Base-by-base conservation (phyloP, 2,113 vertebrate genomes). In the Hemichromis elongatus region DNA sequence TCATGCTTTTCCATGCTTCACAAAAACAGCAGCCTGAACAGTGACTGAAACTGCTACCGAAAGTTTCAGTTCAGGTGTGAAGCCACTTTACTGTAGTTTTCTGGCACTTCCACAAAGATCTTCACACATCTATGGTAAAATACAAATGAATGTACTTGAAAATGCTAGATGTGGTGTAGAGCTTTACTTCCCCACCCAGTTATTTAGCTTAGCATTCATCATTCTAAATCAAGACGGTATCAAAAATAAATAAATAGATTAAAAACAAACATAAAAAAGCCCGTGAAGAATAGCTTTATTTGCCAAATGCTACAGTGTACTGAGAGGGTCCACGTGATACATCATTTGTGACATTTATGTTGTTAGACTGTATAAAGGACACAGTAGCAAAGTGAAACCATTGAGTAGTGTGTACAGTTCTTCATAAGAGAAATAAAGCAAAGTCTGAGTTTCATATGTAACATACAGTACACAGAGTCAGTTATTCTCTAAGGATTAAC, bases 11-110 rank as follows among this genome's bases (percentile, higher is more conserved):
- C 45, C 30, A 84, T 73, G 90, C 84, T 85, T 90, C 80, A 87
- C 9, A 56, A 80, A 80, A 24, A 82, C 40, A 24, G n/a, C 3
- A 0, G 28, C 77, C 28, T n/a, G 28, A 8, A 28, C 37, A 11
- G 9, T 52, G 47, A 93, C 92, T 83, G 92, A 93, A 95, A 95
- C 81, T 26, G 79, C 11, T 45, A 92, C 91, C 55, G 90, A 94
- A 90, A 92, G 82, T 79, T 47, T 42, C 55, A 45, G 1, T 70
- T 88, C 54, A 84, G 89, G 80, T 81, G 89, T 42, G 53, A 86
- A 82, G 47, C 18, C 8, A 4, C 45, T 47, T 30, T 30, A 33
- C 68, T 80, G 79, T 30, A 82, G 12, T 35, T 70, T 54, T 89
- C 26, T 42, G n/a, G 42, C 35, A 50, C 26, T 81, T 86, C 30